A percentile compares a stretch with the other conserved stretches of the same genome.
Evolutionary conservation across 2,113 vertebrate genomes (phyloP).

Genomic region (Edolisoma coerulescens): DNA sequence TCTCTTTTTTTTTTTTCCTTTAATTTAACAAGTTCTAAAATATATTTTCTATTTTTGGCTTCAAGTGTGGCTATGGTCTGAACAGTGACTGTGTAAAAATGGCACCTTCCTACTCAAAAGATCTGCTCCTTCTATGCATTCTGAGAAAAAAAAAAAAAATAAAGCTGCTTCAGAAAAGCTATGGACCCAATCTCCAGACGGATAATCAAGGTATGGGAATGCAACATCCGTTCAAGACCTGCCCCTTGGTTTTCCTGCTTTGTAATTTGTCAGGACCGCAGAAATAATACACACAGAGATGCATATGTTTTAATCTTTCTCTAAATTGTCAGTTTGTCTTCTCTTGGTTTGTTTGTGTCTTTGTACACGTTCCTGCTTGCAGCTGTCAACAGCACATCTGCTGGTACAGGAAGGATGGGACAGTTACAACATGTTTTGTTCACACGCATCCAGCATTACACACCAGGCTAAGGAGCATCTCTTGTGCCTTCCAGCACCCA

Average conservation of each 20-base stretch:
- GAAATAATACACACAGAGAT: neutral
- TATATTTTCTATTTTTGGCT: constrained; percentile 66
- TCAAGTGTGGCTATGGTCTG: constrained; percentile 57
- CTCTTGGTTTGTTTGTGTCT: neutral
- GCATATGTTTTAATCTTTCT: neutral
- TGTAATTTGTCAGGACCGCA: neutral
- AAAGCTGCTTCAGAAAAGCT: neutral
- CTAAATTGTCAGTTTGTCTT: neutral
- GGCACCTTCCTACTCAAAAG: constrained; percentile 64
- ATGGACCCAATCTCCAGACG: neutral
- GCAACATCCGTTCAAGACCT: neutral
- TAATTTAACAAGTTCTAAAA: constrained; percentile 65
- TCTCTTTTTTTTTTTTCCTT: neutral
- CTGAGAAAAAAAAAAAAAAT: neutral
- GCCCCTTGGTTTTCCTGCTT: neutral
- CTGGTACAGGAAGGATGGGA: neutral
- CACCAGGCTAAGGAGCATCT: neutral
- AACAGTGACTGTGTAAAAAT: constrained; percentile 57
- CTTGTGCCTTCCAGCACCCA: neutral
- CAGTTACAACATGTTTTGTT: rapidly evolving
- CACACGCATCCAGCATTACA: neutral
- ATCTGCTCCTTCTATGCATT: constrained; percentile 43
- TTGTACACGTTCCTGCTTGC: neutral
- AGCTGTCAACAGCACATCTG: neutral
- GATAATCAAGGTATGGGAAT: neutral